phyloP scores from a whole-genome alignment of 2,888 invertebrate genomes.

The Monochamus alternatus region DNA sequence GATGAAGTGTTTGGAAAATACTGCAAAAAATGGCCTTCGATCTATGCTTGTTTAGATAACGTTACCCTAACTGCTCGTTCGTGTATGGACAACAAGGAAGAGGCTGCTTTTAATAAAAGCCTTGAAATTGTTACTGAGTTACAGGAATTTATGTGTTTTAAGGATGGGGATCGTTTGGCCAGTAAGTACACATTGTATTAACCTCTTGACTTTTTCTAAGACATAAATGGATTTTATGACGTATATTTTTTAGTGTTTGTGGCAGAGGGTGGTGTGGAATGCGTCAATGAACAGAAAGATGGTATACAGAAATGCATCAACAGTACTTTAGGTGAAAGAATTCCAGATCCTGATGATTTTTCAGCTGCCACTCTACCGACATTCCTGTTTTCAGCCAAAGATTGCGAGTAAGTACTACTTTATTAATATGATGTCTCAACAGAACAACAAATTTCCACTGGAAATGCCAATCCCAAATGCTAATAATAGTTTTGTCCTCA shows the following conservation, averaged over 20 bases:
- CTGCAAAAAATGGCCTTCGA: conserved; percentile 77
- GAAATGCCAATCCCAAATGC: too few species aligned
- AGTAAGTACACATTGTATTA: conserved; percentile 73
- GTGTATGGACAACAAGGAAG: conserved; percentile 79
- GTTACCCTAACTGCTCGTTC: conserved; percentile 75
- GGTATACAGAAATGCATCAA: conserved; percentile 79
- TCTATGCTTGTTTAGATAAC: conserved; percentile 77
- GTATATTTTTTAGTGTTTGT: conserved; percentile 77
- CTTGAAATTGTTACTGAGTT: conserved; percentile 81
- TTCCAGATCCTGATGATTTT: conserved; percentile 70
- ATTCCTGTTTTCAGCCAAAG: conserved; percentile 73
- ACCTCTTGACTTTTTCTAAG: neutral
- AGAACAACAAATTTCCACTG: too few species aligned
- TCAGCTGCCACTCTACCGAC: conserved; percentile 73
- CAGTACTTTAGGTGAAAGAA: conserved; percentile 73
- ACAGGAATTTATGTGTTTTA: conserved; percentile 83
- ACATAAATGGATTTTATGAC: neutral
- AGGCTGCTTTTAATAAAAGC: conserved; percentile 75
- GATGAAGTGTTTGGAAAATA: conserved; percentile 75
- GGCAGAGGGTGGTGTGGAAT: conserved; percentile 86
- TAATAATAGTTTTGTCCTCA: too few species aligned
- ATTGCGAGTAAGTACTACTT: conserved; percentile 71
- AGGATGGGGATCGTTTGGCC: conserved; percentile 88
- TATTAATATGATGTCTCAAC: too few species aligned
- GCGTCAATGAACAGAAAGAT: conserved; percentile 76